Base-by-base conservation (phyloP, 2,113 vertebrate genomes). In the Lepus timidus region DNA sequence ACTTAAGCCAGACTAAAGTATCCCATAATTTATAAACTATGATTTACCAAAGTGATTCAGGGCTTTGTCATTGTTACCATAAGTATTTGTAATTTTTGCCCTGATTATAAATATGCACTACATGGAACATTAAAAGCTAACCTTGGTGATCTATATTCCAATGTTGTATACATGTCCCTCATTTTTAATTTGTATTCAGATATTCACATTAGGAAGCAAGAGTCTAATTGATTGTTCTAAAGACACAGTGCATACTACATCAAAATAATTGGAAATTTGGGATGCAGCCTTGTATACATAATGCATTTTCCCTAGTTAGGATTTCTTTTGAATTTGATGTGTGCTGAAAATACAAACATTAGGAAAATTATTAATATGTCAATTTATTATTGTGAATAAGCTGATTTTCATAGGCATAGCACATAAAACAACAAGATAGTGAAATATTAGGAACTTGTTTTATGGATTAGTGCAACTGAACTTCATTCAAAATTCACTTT, bases 171-270 rank as follows among this genome's bases (percentile, higher is more conserved):
- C 36, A 81, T 87, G 49, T 49, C 10, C 20, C 74, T 33, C 22
- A 33, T 73, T 94, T 90, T 97, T 96, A 96, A 95, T 97, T 93
- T 62, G 31, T 84, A 95, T 93, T 97, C 81, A 96, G 51, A 96
- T 96, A 97, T 91, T 96, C 95, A 81, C 55, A 90, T 44, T 83
- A 91, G 96, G 82, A 97, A 52, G 39, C 89, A 97, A 81, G 67
- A 81, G 9, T 44, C 83, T 96, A 96, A 97, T 87, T 96, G 93
- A 95, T 96, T 96, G 71, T 93, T 98, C 95, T 82, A 33, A 92
- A 97, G 94, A 94, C 55, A 95, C 79, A 71, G 65, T 64, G 7
- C 20, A 92, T 65, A 78, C 49, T n/a, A 6, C 81, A 78, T 96
- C 85, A 95, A 86, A 95, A 96, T 97, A 96, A 94, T 79, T 74